These are phyloP conservation scores for Sthenelais limicola DNA, from an alignment of 2,888 invertebrate species.

Conservation along the genomic window DNA sequence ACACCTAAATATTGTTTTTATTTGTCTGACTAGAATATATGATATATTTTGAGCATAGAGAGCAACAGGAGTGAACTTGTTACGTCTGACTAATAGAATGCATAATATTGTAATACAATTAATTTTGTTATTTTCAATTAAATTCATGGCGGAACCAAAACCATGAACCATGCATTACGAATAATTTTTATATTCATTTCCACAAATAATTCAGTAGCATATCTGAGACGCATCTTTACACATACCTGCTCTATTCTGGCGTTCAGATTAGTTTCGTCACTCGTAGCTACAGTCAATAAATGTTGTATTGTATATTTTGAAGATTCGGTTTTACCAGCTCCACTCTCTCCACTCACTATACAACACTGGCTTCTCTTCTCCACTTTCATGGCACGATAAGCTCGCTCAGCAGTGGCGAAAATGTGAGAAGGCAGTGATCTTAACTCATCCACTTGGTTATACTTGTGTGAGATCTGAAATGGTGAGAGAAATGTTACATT, in stretches of 20 bases:
- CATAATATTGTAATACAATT: no score
- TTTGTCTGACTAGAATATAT: no score
- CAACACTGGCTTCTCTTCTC: slow-evolving; percentile 62
- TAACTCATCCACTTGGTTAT: background rate
- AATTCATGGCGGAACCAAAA: no score
- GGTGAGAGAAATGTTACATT: background rate
- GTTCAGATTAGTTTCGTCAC: slow-evolving; percentile 58
- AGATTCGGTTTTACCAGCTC: slow-evolving; percentile 62
- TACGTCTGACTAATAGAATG: no score
- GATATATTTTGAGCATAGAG: no score
- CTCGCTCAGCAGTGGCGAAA: slow-evolving; percentile 16
- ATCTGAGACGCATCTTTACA: no score
- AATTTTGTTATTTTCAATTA: no score
- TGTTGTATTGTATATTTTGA: slow-evolving; percentile 62
- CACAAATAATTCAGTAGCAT: no score
- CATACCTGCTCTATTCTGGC: slow-evolving; percentile 63
- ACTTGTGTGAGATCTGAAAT: slow-evolving; percentile 4
- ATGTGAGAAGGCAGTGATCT: slow-evolving; percentile 3
- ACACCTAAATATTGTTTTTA: no score
- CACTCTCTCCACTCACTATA: slow-evolving; percentile 68
- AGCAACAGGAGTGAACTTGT: no score
- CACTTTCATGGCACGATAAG: slow-evolving; percentile 26
- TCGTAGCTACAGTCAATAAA: slow-evolving; percentile 54
- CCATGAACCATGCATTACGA: no score
- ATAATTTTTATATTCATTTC: no score